Conservation (phyloP, 1,140 invertebrate species). For the Portunus trituberculatus region DNA sequence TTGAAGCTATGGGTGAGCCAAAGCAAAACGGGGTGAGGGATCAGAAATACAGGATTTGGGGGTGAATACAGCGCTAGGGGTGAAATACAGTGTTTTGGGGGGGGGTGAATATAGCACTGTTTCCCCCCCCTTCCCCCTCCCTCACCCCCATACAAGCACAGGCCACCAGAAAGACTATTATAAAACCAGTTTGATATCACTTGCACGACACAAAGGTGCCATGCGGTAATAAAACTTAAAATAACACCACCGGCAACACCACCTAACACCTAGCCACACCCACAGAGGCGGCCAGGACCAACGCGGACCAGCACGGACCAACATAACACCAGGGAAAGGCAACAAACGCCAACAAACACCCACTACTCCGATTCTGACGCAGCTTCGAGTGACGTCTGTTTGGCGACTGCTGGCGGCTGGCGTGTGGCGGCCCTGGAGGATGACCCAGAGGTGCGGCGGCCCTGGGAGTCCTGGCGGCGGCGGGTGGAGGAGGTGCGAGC, state of each 20-base stretch:
- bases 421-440: slow-evolving; percentile 41
- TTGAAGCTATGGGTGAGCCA: background rate
- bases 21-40: too few species aligned
- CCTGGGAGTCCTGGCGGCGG: slow-evolving; percentile 64
- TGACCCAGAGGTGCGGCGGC: slow-evolving; percentile 49
- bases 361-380: slow-evolving; percentile 65
- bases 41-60: too few species aligned
- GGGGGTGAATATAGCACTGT: too few species aligned
- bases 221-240: background rate
- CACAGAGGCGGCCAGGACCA: background rate
- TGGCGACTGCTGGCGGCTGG: slow-evolving; percentile 30
- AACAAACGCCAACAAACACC: background rate
- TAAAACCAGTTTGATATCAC: background rate
- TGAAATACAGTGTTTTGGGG: too few species aligned
- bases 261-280: too few species aligned
- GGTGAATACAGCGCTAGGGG: too few species aligned
- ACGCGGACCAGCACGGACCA: background rate
- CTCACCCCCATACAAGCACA: background rate
- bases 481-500: slow-evolving; percentile 65
- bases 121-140: too few species aligned
- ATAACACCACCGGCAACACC: slow-evolving; percentile 5
- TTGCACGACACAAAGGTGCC: too few species aligned
- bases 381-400: slow-evolving; percentile 55
- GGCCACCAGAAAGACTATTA: background rate
- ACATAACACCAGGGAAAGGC: background rate